A percentile compares a stretch with the other conserved stretches of the same genome.
Evolutionary conservation across 2,797 vertebrate species (phyloP).

Genomic region (Ptychadena robeensis): DNA sequence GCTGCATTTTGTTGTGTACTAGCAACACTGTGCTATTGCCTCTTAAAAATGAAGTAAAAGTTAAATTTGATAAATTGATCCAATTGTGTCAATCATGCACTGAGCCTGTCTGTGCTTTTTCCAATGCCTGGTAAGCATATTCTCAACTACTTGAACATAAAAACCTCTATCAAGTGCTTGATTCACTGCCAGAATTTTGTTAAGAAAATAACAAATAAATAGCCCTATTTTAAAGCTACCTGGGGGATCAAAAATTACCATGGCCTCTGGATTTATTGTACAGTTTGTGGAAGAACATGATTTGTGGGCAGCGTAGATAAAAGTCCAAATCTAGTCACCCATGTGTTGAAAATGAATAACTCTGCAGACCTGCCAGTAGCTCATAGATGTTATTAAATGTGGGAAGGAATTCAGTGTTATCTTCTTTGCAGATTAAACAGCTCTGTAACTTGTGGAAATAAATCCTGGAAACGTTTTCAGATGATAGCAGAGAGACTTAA

Average conservation of each 20-base stretch:
- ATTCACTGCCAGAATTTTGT: conserved; percentile 12
- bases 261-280: conserved; percentile 53
- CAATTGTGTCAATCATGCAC: neutral
- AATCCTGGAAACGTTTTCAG: conserved; percentile 63
- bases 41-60: no score
- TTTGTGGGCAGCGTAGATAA: conserved; percentile 40
- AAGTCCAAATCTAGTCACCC: conserved; percentile 41
- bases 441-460: conserved; percentile 61
- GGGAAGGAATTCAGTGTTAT: conserved; percentile 65
- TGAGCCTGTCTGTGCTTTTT: no score
- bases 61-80: neutral
- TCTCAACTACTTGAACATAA: neutral
- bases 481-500: conserved; percentile 56
- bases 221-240: conserved; percentile 18
- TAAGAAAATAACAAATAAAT: no score
- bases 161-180: neutral
- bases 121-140: neutral
- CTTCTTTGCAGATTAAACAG: conserved; percentile 64
- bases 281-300: conserved; percentile 38
- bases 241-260: neutral
- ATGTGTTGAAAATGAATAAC: conserved; percentile 58
- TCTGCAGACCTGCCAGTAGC: conserved; percentile 32
- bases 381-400: conserved; percentile 62
- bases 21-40: no score
- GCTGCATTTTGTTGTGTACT: no score